phyloP scores from a whole-genome alignment of 2,888 invertebrate species.

The Steinernema hermaphroditum region DNA sequence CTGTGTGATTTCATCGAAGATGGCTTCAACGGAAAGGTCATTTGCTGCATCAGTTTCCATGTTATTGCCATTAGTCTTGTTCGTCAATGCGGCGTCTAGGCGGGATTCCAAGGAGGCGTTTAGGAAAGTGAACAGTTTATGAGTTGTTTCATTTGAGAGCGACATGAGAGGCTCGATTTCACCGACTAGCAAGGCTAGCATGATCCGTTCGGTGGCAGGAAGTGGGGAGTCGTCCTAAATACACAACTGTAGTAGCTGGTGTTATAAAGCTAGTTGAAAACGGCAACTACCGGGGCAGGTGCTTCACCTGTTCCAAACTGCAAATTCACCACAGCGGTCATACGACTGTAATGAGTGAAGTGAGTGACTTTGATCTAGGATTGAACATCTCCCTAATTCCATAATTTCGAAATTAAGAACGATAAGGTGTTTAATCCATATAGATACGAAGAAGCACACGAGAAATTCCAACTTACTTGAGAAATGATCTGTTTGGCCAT shows the following conservation, averaged over 20 bases:
- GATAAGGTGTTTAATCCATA: too few species aligned
- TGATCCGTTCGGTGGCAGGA: not conserved
- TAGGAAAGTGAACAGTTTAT: conserved; percentile 8
- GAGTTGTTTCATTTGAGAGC: not conserved
- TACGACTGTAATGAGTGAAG: conserved; percentile 22
- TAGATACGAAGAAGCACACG: too few species aligned
- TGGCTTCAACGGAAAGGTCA: not conserved
- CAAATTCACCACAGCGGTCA: conserved; percentile 24
- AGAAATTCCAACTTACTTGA: not conserved
- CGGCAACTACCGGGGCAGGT: not conserved
- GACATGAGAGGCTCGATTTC: not conserved
- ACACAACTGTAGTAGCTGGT: not conserved
- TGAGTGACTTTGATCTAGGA: not conserved
- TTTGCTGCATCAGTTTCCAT: not conserved
- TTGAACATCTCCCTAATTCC: not conserved
- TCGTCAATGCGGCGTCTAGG: not conserved
- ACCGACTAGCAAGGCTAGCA: not conserved
- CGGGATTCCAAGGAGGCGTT: not conserved
- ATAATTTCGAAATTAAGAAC: not conserved
- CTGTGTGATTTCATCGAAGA: not conserved
- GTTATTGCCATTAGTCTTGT: not conserved
- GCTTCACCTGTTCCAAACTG: not conserved
- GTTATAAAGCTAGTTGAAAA: not conserved
- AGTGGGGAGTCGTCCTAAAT: not conserved
- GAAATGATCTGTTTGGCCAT: not conserved